Percentiles rank a stretch among this genome's conserved stretches.
Evolutionary conservation across 1,140 invertebrate species (phyloP).

Genomic region (Drosophila melanica): DNA sequence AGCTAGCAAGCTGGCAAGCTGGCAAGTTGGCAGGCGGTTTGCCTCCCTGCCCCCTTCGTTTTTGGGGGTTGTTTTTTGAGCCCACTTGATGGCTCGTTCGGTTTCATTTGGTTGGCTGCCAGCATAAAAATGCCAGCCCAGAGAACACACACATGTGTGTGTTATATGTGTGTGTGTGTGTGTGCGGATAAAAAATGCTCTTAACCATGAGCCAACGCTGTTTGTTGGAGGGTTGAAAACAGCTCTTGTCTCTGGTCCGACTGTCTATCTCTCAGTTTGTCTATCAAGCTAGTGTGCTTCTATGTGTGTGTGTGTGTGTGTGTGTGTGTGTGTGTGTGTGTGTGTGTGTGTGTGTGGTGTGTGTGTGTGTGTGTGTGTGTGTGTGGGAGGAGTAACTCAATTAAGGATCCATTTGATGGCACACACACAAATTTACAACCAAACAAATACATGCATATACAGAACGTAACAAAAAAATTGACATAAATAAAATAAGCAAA

Average conservation of each 20-base stretch:
- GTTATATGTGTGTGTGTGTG: slow-evolving; percentile 33
- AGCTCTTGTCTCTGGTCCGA: slow-evolving; percentile 54
- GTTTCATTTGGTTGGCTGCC: slow-evolving; percentile 80
- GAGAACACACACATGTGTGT: slow-evolving; percentile 27
- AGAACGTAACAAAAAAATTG: slow-evolving; percentile 26
- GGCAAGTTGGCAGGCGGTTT: not conserved
- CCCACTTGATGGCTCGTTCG: slow-evolving; percentile 76
- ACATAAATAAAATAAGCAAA: slow-evolving; percentile 15
- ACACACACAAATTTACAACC: slow-evolving; percentile 55
- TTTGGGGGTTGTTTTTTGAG: slow-evolving; percentile 71
- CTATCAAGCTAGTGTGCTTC: slow-evolving; percentile 36
- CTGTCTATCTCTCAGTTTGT: slow-evolving; percentile 56
- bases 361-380: slow-evolving; percentile 32
- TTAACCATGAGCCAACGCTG: slow-evolving; percentile 66
- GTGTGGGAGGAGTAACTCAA: slow-evolving; percentile 82
- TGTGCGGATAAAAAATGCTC: slow-evolving; percentile 71
- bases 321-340: slow-evolving; percentile 29
- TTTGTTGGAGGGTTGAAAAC: slow-evolving; percentile 69
- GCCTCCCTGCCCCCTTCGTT: not conserved
- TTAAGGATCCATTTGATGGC: slow-evolving; percentile 84
- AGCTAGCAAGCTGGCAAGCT: slow-evolving; percentile 1
- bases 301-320: slow-evolving; percentile 26
- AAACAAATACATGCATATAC: slow-evolving; percentile 24
- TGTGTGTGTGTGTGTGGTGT: slow-evolving; percentile 25
- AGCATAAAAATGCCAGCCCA: slow-evolving; percentile 72